These are phyloP conservation scores for Ptilorrhoa leucosticta DNA, from an alignment of 2,113 vertebrate genomes.

Conservation along the genomic window DNA sequence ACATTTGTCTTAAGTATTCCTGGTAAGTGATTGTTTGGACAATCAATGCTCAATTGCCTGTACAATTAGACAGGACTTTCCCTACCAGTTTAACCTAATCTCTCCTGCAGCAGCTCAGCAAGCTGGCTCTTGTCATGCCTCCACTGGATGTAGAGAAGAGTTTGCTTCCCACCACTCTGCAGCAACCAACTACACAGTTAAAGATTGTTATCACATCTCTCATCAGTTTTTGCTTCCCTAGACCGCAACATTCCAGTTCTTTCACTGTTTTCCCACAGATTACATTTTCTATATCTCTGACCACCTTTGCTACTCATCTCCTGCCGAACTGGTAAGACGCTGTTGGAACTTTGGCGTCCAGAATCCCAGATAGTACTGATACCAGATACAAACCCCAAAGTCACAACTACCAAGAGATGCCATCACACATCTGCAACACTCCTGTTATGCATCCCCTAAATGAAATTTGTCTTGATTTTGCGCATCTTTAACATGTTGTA, in stretches of 20 bases:
- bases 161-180: neutral
- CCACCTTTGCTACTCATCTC: neutral
- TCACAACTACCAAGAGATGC: neutral
- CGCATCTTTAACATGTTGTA: neutral
- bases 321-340: neutral
- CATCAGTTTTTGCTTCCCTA: neutral
- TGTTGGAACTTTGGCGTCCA: neutral
- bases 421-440: neutral
- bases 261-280: neutral
- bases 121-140: neutral
- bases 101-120: neutral
- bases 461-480: neutral
- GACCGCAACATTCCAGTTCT: neutral
- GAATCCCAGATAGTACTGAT: neutral
- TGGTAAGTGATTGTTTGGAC: neutral
- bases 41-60: neutral
- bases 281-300: neutral
- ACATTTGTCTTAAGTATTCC: neutral
- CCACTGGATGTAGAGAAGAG: neutral
- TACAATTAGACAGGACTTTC: neutral
- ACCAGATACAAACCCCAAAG: neutral
- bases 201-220: conserved; percentile 19
- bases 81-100: neutral
- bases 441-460: neutral
- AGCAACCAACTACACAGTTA: neutral